These are phyloP conservation scores for Ornithoptera alexandrae DNA, from an alignment of 2,888 invertebrate species.

Conservation along the genomic window DNA sequence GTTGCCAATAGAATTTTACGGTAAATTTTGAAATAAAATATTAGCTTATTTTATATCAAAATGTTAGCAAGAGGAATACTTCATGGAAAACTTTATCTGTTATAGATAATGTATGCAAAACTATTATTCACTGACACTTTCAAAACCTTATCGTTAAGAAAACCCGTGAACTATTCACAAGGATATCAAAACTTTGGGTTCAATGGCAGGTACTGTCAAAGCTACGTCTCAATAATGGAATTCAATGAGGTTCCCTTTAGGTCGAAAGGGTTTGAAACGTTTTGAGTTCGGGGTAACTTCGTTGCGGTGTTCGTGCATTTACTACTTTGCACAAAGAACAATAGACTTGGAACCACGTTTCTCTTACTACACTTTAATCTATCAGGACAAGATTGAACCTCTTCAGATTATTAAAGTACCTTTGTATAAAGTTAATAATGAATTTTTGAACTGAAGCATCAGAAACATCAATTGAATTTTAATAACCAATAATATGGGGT, in stretches of 20 bases:
- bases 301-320: background rate
- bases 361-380: background rate
- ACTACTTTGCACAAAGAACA: background rate
- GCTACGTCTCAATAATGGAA: conserved; percentile 5
- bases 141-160: background rate
- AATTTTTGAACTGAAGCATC: too few relatives aligned
- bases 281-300: background rate
- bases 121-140: too few relatives aligned
- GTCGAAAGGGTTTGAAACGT: background rate
- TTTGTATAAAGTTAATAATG: too few relatives aligned
- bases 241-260: conserved; percentile 1
- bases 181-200: background rate
- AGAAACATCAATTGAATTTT: too few relatives aligned
- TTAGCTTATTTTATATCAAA: too few relatives aligned
- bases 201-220: conserved; percentile 2
- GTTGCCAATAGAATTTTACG: conserved; percentile 21
- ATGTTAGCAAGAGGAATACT: background rate
- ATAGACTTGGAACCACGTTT: background rate
- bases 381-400: background rate
- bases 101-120: too few relatives aligned
- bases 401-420: too few relatives aligned
- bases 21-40: background rate
- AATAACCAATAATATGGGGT: too few relatives aligned
- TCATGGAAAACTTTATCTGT: background rate
- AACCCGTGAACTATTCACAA: background rate